Percentiles rank a stretch among this genome's conserved stretches.
phyloP scores from a whole-genome alignment of 2,888 invertebrate genomes.

The Pterostichus niger region DNA sequence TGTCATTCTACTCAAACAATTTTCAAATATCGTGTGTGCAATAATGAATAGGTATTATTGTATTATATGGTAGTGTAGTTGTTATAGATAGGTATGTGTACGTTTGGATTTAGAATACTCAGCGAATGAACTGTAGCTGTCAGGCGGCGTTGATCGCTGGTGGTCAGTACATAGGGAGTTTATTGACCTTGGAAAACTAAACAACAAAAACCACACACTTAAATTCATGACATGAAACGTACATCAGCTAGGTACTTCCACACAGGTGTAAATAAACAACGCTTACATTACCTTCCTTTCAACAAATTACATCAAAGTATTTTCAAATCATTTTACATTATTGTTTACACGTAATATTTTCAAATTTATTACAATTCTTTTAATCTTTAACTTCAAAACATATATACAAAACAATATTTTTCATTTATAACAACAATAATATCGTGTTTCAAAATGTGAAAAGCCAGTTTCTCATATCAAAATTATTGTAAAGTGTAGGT shows the following conservation, averaged over 20 bases:
- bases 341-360: too few species aligned
- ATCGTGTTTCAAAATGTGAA: too few species aligned
- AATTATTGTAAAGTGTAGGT: too few species aligned
- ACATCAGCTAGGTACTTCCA: neutral
- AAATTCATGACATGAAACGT: slow-evolving; percentile 18
- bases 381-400: too few species aligned
- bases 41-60: too few species aligned
- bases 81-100: neutral
- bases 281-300: neutral
- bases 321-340: too few species aligned
- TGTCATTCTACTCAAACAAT: neutral
- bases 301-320: neutral
- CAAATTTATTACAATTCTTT: too few species aligned
- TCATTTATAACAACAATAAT: too few species aligned
- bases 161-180: slow-evolving; percentile 29
- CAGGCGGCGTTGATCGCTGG: neutral
- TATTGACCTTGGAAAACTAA: slow-evolving; percentile 32
- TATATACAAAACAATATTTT: too few species aligned
- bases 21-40: neutral
- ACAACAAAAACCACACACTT: slow-evolving; percentile 6
- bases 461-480: too few species aligned
- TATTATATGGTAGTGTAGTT: neutral
- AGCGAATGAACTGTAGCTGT: slow-evolving; percentile 27
- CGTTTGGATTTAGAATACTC: slow-evolving; percentile 5
- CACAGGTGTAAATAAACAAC: neutral